Base-by-base conservation (phyloP, 1,140 invertebrate genomes). In the Trissolcus basalis region DNA sequence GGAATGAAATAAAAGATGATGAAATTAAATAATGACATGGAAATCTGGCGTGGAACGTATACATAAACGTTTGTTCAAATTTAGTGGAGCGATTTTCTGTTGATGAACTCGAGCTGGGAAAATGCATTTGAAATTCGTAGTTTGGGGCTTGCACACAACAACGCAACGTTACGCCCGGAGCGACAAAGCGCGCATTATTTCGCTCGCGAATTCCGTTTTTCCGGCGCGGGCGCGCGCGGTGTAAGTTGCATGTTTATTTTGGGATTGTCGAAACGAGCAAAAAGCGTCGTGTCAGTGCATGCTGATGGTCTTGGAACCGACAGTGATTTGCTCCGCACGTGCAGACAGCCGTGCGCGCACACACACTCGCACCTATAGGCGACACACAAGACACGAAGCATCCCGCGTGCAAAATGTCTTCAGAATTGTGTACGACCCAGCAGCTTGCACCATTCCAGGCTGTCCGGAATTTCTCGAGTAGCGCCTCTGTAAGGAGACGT, bases 371-470 rank as follows among this genome's bases (percentile, higher is more conserved):
- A 41, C n/a, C n/a, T n/a, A n/a, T n/a, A n/a, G n/a, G 3, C 5
- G 9, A 32, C 54, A 35, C 39, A 54, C 64, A 59, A 69, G 60
- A 63, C 67, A 67, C 74, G 36, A 9, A 51, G 12, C 50, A 47
- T 64, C 39, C 69, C 41, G 65, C 64, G 67, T 71, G 67, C 60
- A 76, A 71, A 70, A 77, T 71, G 61, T 67, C 68, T 71, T 58
- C 51, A 61, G 72, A 77, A n/a, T n/a, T 77, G 68, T 77, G 69
- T 69, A 69, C 55, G 14, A 64, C 61, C 74, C 61, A 72, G 72
- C 74, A 77, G 74, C 68, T 64, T 59, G 68, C 67, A 68, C 74
- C 67, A 33, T 64, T 71, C 61, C 39, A 50, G 74, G 69, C 67
- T 63, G 50, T 63, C 54, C 56, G 74, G 74, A 77, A 77, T 77